A percentile compares a stretch with the other conserved stretches of the same genome.
These are phyloP conservation scores for cattle (Bos taurus) DNA, from an alignment of 2,113 vertebrate genomes.

Conservation along the genomic window ARS-UCD2.0 NC_037333.1:22695001-22695500, in stretches of 20 bases:
- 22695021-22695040: neutral
- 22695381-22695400: neutral
- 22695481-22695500: neutral
- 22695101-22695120: neutral
- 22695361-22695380: neutral
- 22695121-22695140: neutral
- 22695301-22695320: neutral
- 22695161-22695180: conserved; percentile 16
- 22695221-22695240: neutral
- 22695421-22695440: neutral
- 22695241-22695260: neutral
- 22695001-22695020: neutral
- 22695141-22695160: conserved; percentile 13
- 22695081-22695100: neutral
- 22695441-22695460: neutral
- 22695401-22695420: neutral
- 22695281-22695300: neutral
- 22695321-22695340: neutral
- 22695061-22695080: neutral
- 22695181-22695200: conserved; percentile 35
- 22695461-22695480: neutral
- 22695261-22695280: neutral
- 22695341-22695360: neutral
- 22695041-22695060: neutral
- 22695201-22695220: neutral